These are phyloP conservation scores for Ispidina picta DNA, from an alignment of 2,797 vertebrate species.

Conservation along the genomic window DNA sequence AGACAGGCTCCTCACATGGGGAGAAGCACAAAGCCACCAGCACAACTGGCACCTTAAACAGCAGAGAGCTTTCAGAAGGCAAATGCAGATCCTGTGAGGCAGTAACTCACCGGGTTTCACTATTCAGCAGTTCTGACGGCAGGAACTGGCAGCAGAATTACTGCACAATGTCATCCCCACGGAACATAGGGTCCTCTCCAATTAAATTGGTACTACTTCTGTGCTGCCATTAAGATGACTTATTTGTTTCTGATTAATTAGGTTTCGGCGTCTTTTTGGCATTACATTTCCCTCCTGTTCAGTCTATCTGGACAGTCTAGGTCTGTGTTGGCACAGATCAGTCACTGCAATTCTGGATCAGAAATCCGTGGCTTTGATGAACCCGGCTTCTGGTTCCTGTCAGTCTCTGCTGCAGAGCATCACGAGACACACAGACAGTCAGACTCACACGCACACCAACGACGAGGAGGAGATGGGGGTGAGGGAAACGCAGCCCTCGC, in stretches of 20 bases:
- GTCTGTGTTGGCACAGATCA: slow-evolving; percentile 69
- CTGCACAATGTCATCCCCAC: slow-evolving; percentile 55
- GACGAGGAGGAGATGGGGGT: neutral
- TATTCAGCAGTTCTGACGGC: slow-evolving; percentile 30
- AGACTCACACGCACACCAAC: neutral
- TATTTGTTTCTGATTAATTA: slow-evolving; percentile 76
- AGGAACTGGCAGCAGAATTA: slow-evolving; percentile 56
- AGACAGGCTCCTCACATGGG: too few relatives aligned
- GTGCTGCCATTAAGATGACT: slow-evolving; percentile 63
- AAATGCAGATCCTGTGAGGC: neutral
- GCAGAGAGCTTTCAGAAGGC: neutral
- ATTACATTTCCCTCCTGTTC: slow-evolving; percentile 74
- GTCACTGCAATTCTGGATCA: slow-evolving; percentile 72
- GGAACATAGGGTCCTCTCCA: slow-evolving; percentile 68
- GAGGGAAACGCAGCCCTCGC: slow-evolving; percentile 35
- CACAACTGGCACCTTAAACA: neutral
- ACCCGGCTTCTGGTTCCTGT: slow-evolving; percentile 77
- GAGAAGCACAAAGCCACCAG: neutral
- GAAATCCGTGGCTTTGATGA: slow-evolving; percentile 73
- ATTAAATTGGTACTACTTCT: slow-evolving; percentile 65
- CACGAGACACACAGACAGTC: slow-evolving; percentile 22
- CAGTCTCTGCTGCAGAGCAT: slow-evolving; percentile 51
- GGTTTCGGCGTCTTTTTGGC: slow-evolving; percentile 73
- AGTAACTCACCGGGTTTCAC: slow-evolving; percentile 43
- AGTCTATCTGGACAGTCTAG: slow-evolving; percentile 74